Conservation (phyloP, 2,888 invertebrate genomes). For the Euplagia quadripunctaria region DNA sequence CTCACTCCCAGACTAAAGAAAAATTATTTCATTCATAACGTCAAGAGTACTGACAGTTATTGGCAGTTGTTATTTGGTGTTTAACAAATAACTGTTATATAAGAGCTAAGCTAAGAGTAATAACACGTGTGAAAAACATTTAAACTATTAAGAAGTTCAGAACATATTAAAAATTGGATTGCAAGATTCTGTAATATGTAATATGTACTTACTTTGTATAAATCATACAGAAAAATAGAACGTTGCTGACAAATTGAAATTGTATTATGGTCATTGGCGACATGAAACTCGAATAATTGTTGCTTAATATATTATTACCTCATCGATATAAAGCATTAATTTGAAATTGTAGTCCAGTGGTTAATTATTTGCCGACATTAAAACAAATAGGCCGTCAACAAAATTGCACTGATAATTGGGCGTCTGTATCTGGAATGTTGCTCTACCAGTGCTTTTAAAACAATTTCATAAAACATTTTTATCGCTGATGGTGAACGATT, state of each 20-base stretch:
- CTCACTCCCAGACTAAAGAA: no score
- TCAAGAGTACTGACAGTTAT: background rate
- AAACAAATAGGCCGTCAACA: slow-evolving; percentile 45
- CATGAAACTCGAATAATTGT: slow-evolving; percentile 33
- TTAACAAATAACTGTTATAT: no score
- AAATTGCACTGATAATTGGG: slow-evolving; percentile 51
- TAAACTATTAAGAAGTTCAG: no score
- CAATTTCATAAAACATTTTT: slow-evolving; percentile 36
- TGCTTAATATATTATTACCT: slow-evolving; percentile 27
- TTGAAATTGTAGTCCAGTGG: slow-evolving; percentile 42
- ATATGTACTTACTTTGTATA: background rate
- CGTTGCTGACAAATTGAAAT: slow-evolving; percentile 13
- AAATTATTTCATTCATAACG: no score
- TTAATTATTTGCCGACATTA: slow-evolving; percentile 54
- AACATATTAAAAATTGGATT: no score
- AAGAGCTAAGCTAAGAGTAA: no score
- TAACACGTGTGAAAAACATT: no score
- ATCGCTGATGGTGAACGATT: slow-evolving; percentile 1
- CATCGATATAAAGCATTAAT: slow-evolving; percentile 34
- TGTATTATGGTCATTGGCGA: slow-evolving; percentile 34
- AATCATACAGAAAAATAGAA: background rate
- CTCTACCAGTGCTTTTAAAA: slow-evolving; percentile 29
- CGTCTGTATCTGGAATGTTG: slow-evolving; percentile 38
- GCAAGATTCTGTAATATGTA: no score
- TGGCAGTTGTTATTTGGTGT: background rate